Percentiles rank a stretch among this genome's conserved stretches.
Evolutionary conservation across 2,113 vertebrate genomes (phyloP).

Genomic region (Siniperca chuatsi): DNA sequence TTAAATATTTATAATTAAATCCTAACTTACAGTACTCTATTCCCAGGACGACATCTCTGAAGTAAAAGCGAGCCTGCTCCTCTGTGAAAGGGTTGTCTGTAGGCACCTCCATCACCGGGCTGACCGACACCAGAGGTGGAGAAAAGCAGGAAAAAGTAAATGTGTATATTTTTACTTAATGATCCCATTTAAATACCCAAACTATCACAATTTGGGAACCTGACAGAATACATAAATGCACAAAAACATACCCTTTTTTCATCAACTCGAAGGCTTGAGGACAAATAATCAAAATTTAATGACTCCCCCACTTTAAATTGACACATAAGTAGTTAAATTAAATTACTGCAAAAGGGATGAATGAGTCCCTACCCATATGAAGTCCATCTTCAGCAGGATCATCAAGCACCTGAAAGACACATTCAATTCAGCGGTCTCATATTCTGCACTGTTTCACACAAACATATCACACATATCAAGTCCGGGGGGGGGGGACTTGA

Average conservation of each 20-base stretch:
- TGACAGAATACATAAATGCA: background rate
- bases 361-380: slow-evolving; percentile 89
- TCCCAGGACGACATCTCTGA: slow-evolving; percentile 93
- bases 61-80: slow-evolving; percentile 92
- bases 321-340: background rate
- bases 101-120: slow-evolving; percentile 97
- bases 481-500: no score
- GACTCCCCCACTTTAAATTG: background rate
- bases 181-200: background rate
- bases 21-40: slow-evolving; percentile 94
- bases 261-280: slow-evolving; percentile 95
- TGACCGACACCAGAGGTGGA: slow-evolving; percentile 55
- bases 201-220: background rate
- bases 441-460: background rate
- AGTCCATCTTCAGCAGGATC: slow-evolving; percentile 95
- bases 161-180: background rate
- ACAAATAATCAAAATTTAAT: slow-evolving; percentile 66
- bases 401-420: slow-evolving; percentile 91
- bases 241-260: slow-evolving; percentile 91
- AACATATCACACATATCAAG: background rate
- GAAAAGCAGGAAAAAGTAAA: background rate
- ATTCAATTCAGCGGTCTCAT: background rate
- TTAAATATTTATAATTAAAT: background rate
- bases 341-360: background rate
- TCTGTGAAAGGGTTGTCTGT: slow-evolving; percentile 89